Conservation (phyloP, 2,113 vertebrate genomes). For the Zosterops japonicus region DNA sequence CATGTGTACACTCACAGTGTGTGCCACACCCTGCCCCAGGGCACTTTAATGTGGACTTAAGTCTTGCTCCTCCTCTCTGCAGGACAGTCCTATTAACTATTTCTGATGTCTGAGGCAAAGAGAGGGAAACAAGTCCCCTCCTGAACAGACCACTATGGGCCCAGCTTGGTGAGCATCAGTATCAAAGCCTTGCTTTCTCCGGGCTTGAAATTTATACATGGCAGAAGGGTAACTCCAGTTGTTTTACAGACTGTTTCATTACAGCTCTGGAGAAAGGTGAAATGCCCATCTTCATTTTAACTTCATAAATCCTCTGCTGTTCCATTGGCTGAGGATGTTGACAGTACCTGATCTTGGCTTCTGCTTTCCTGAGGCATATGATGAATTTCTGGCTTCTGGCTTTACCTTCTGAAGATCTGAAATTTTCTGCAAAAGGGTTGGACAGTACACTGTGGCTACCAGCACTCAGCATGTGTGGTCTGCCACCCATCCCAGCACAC, state of each 20-base stretch:
- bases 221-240: background rate
- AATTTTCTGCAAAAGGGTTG: background rate
- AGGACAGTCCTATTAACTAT: background rate
- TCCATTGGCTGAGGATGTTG: background rate
- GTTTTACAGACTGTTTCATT: background rate
- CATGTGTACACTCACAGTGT: fast-evolving
- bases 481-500: background rate
- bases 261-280: background rate
- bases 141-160: fast-evolving
- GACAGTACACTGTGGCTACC: background rate
- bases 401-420: background rate
- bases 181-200: background rate
- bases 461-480: fast-evolving
- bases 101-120: background rate
- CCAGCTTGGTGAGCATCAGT: fast-evolving
- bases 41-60: background rate
- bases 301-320: background rate
- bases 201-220: background rate
- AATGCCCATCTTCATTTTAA: background rate
- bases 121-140: background rate
- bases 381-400: background rate
- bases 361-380: background rate
- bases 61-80: background rate
- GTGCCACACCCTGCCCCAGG: background rate
- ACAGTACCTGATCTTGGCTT: background rate